Conservation (phyloP, 2,113 vertebrate genomes). For the Lasiurus cinereus region DNA sequence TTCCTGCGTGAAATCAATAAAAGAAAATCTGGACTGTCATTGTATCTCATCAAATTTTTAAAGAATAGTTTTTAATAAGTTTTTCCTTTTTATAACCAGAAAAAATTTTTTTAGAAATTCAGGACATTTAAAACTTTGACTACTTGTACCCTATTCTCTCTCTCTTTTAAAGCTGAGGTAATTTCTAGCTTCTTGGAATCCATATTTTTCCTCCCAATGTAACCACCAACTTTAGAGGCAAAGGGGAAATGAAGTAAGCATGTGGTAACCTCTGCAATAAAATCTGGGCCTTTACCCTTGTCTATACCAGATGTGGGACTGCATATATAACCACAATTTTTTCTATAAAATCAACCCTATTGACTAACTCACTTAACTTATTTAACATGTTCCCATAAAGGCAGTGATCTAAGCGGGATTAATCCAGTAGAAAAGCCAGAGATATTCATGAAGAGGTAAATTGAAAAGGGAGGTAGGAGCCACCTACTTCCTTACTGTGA, state of each 20-base stretch:
- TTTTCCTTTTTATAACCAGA: not conserved
- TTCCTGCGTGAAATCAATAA: no score
- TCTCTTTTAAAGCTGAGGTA: not conserved
- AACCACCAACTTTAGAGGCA: not conserved
- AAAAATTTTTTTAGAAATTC: not conserved
- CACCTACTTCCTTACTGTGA: not conserved
- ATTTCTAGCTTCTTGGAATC: not conserved
- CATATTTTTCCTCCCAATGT: not conserved
- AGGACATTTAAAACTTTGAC: not conserved
- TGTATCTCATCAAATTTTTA: not conserved
- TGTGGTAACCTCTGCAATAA: not conserved
- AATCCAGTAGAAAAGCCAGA: not conserved
- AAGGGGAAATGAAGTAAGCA: not conserved
- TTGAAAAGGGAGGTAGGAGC: not conserved
- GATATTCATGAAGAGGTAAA: not conserved
- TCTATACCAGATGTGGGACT: not conserved
- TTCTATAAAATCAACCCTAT: slow-evolving; percentile 4
- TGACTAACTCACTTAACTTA: slow-evolving; percentile 25
- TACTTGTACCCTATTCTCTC: not conserved
- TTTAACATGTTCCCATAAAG: slow-evolving; percentile 45
- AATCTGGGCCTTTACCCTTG: not conserved
- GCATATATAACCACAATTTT: not conserved
- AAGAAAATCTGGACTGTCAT: not conserved
- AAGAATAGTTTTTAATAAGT: slow-evolving; percentile 25
- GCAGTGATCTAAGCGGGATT: slow-evolving; percentile 22